phyloP scores from a whole-genome alignment of 2,113 vertebrate species.

The Oenanthe melanoleuca region DNA sequence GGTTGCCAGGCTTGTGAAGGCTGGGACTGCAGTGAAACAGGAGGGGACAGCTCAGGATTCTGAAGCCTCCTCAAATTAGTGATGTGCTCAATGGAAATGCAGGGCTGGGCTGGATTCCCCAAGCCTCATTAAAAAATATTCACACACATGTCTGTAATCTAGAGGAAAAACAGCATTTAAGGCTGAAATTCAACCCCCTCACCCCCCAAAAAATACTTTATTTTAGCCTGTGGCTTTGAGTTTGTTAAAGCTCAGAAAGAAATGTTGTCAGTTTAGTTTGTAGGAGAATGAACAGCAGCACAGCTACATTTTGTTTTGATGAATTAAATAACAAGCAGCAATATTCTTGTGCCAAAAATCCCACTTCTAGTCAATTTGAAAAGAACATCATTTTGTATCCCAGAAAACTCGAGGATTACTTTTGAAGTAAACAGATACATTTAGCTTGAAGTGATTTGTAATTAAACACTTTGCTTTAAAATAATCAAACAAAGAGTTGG shows the following conservation, averaged over 20 bases:
- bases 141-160: not conserved
- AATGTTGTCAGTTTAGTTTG: not conserved
- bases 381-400: not conserved
- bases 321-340: not conserved
- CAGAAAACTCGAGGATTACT: not conserved
- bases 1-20: not conserved
- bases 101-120: not conserved
- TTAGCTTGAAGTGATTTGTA: not conserved
- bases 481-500: not conserved
- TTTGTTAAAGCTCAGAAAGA: not conserved
- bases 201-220: not conserved
- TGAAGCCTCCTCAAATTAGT: not conserved
- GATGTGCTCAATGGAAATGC: not conserved
- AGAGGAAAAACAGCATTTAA: not conserved
- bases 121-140: not conserved
- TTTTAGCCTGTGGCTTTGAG: not conserved
- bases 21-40: not conserved
- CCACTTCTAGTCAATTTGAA: not conserved
- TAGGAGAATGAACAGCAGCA: not conserved
- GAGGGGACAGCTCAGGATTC: not conserved
- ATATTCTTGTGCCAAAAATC: not conserved
- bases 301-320: rapidly evolving
- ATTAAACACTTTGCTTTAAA: not conserved
- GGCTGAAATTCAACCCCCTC: not conserved
- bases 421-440: not conserved